phyloP scores from a whole-genome alignment of 2,888 invertebrate genomes.

The Nemapogon koenigi region DNA sequence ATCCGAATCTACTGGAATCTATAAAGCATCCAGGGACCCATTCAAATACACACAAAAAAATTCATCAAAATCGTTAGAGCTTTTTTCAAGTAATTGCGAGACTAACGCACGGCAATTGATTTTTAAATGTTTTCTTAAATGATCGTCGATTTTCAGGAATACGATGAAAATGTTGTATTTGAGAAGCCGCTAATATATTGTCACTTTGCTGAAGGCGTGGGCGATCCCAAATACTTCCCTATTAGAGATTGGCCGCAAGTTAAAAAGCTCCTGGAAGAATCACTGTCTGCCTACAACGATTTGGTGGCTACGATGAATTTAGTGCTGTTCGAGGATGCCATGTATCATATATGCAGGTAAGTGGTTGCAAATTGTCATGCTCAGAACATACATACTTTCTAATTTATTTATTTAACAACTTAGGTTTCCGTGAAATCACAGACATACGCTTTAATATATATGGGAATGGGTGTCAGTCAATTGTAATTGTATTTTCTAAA shows the following conservation, averaged over 20 bases:
- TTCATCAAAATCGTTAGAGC: not conserved
- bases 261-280: slow-evolving; percentile 77
- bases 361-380: too few relatives aligned
- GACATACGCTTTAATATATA: too few relatives aligned
- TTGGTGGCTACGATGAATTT: slow-evolving; percentile 90
- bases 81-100: too few relatives aligned
- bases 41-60: too few relatives aligned
- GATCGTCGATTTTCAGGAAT: slow-evolving; percentile 66
- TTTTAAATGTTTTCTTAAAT: too few relatives aligned
- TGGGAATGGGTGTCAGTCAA: too few relatives aligned
- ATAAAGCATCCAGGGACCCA: too few relatives aligned
- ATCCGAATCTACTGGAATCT: too few relatives aligned
- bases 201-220: slow-evolving; percentile 90
- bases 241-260: slow-evolving; percentile 75
- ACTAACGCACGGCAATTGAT: too few relatives aligned
- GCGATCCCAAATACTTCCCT: slow-evolving; percentile 90
- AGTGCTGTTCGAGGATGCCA: slow-evolving; percentile 94
- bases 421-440: too few relatives aligned
- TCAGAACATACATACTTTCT: too few relatives aligned
- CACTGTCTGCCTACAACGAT: slow-evolving; percentile 86
- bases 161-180: slow-evolving; percentile 76
- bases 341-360: slow-evolving; percentile 86
- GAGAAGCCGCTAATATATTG: slow-evolving; percentile 85
- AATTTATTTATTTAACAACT: too few relatives aligned
- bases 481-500: not conserved